phyloP scores from a whole-genome alignment of 2,888 invertebrate genomes.

The Chironomus riparius region DNA sequence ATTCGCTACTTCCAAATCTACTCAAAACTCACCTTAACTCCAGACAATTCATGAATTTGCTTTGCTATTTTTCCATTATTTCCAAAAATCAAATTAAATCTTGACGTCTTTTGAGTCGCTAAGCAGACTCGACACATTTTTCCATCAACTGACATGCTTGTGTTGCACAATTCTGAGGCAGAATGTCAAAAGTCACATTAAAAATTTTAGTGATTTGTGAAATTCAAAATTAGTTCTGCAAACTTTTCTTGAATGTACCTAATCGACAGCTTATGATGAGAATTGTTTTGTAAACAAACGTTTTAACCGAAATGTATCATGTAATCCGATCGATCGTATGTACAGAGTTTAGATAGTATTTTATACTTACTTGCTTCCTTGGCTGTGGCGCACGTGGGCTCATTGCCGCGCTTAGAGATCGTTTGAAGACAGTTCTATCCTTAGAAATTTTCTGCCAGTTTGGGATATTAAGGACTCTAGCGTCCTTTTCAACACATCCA shows the following conservation, averaged over 20 bases:
- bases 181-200: background rate
- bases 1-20: too few relatives aligned
- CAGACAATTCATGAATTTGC: background rate
- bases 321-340: too few relatives aligned
- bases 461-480: too few relatives aligned
- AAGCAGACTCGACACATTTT: background rate
- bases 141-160: background rate
- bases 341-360: too few relatives aligned
- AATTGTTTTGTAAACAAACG: background rate
- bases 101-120: background rate
- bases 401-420: too few relatives aligned
- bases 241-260: background rate
- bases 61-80: background rate
- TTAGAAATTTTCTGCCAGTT: too few relatives aligned
- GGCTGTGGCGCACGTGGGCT: too few relatives aligned
- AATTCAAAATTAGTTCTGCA: background rate
- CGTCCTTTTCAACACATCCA: too few relatives aligned
- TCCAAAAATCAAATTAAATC: background rate
- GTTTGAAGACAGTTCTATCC: too few relatives aligned
- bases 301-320: too few relatives aligned
- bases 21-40: background rate
- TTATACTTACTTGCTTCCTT: too few relatives aligned
- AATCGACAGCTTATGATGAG: background rate
- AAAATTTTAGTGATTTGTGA: background rate
- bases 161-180: too few relatives aligned